Conservation (phyloP, 2,888 invertebrate genomes). For the Sericinus montela region DNA sequence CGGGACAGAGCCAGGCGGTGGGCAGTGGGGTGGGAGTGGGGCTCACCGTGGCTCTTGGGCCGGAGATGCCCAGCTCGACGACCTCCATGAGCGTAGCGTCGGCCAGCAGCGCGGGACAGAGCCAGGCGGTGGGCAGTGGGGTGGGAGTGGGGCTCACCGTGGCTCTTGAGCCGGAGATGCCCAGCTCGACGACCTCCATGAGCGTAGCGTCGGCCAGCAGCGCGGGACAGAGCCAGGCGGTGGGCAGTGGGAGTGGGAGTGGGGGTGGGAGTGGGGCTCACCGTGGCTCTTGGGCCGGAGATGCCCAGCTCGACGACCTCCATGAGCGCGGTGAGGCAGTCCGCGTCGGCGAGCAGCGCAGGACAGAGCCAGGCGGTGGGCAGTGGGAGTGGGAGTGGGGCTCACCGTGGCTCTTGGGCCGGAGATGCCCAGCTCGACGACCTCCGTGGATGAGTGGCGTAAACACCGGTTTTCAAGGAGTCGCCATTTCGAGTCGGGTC, state of each 20-base stretch:
- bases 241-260: no score
- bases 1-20: no score
- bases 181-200: no score
- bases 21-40: no score
- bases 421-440: constrained; percentile 98
- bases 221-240: constrained; percentile 95
- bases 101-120: constrained; percentile 93
- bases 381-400: constrained; percentile 95
- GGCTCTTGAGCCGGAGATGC: no score
- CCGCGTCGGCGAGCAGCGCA: constrained; percentile 93
- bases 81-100: constrained; percentile 97
- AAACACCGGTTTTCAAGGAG: no score
- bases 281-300: constrained; percentile 94
- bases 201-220: constrained; percentile 80
- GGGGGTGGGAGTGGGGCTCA: constrained; percentile 86
- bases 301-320: constrained; percentile 99
- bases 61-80: constrained; percentile 98
- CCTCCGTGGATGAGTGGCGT: no score
- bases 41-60: constrained; percentile 87
- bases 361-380: constrained; percentile 95
- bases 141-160: constrained; percentile 71
- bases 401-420: constrained; percentile 95
- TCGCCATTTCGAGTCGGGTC: no score
- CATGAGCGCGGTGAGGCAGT: constrained; percentile 94
- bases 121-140: constrained; percentile 91